A percentile compares a stretch with the other conserved stretches of the same genome.
These are phyloP conservation scores for Leucoraja ocellata DNA, from an alignment of 2,797 vertebrate species.

Conservation along the genomic window DNA sequence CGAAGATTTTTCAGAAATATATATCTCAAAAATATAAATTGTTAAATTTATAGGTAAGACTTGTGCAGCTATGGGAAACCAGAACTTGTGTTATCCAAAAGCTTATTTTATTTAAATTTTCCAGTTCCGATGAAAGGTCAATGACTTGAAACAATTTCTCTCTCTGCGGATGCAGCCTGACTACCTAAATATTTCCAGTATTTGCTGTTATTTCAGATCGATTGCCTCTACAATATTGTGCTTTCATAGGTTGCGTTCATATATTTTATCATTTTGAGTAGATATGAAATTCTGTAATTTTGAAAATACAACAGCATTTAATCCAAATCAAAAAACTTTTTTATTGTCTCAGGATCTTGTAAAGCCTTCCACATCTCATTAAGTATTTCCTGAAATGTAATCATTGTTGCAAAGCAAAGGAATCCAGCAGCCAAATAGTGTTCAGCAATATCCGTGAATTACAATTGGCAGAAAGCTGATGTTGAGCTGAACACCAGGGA, in stretches of 20 bases:
- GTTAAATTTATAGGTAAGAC: neutral
- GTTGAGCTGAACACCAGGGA: neutral
- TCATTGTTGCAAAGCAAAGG: neutral
- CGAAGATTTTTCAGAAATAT: neutral
- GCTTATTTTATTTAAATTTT: too few species aligned
- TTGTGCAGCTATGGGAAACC: neutral
- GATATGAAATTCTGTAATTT: neutral
- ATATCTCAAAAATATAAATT: too few species aligned
- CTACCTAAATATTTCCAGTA: too few species aligned
- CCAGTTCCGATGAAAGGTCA: too few species aligned
- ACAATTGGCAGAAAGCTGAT: neutral
- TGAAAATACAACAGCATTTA: neutral
- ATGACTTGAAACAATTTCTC: too few species aligned
- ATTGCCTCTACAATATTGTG: too few species aligned
- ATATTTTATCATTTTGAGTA: neutral
- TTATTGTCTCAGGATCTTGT: too few species aligned
- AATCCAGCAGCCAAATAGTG: neutral
- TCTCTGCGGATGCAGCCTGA: too few species aligned
- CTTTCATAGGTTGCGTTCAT: neutral
- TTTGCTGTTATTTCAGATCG: too few species aligned
- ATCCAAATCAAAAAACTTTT: neutral
- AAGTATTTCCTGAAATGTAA: neutral
- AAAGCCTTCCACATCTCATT: neutral
- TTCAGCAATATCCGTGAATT: neutral
- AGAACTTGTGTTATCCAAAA: too few species aligned